phyloP scores from a whole-genome alignment of 2,888 invertebrate genomes.

The Graphium colonna region DNA sequence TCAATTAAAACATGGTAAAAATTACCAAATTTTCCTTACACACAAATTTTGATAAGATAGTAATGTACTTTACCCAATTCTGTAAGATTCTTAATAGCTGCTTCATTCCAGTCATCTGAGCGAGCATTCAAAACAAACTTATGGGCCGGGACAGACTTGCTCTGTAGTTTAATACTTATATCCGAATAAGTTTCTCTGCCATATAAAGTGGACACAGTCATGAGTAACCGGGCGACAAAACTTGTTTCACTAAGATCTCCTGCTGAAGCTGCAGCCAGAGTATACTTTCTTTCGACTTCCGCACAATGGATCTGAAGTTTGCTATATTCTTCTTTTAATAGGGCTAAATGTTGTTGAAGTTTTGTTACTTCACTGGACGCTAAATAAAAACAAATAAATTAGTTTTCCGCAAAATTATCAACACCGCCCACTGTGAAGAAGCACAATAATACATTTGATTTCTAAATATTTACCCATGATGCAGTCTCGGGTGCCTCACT shows the following conservation, averaged over 20 bases:
- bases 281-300: conserved; percentile 92
- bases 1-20: too few relatives aligned
- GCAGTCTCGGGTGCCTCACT: conserved; percentile 37
- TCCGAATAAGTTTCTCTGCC: conserved; percentile 91
- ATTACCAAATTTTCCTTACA: too few relatives aligned
- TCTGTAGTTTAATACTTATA: conserved; percentile 86
- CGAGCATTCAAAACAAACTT: conserved; percentile 94
- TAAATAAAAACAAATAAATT: conserved; percentile 44
- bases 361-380: conserved; percentile 82
- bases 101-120: conserved; percentile 92
- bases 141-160: conserved; percentile 89
- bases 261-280: conserved; percentile 85
- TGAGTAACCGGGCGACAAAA: conserved; percentile 91
- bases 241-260: conserved; percentile 85
- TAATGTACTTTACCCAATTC: conserved; percentile 83
- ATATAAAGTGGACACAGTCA: conserved; percentile 90
- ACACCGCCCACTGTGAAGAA: conserved; percentile 60
- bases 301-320: conserved; percentile 90
- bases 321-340: conserved; percentile 94
- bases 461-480: conserved; percentile 65
- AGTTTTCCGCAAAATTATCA: conserved; percentile 37
- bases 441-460: conserved; percentile 26
- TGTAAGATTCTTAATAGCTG: conserved; percentile 82
- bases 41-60: too few relatives aligned
- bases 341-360: conserved; percentile 90